These are phyloP conservation scores for Trypoxylus dichotomus DNA, from an alignment of 1,140 invertebrate species.

Conservation along the genomic window DNA sequence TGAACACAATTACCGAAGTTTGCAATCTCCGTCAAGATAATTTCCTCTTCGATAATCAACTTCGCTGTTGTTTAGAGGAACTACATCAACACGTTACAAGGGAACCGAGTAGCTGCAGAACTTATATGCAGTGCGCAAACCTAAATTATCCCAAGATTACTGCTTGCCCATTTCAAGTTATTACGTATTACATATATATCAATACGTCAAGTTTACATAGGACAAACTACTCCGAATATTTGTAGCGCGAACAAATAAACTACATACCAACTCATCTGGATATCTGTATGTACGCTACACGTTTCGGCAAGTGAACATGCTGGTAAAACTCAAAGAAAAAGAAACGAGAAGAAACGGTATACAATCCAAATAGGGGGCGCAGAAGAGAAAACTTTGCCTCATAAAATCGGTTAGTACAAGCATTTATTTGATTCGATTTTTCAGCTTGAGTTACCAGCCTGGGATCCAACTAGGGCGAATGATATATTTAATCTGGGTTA, in stretches of 20 bases:
- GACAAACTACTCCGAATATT: not conserved
- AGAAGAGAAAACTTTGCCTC: not conserved
- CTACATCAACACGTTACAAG: not conserved
- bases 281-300: not conserved
- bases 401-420: not conserved
- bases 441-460: not conserved
- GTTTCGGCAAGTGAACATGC: not conserved
- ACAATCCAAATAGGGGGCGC: not conserved
- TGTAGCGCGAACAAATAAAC: not conserved
- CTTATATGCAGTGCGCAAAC: not conserved
- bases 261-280: not conserved
- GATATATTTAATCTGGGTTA: not conserved
- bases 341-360: not conserved
- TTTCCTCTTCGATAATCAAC: not conserved
- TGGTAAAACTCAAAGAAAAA: not conserved
- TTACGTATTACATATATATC: not conserved
- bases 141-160: not conserved
- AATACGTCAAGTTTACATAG: not conserved
- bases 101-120: not conserved
- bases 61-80: not conserved
- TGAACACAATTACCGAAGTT: not conserved
- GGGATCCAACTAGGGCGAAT: not conserved
- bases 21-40: not conserved
- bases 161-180: not conserved
- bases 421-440: conserved; percentile 1